Base-by-base conservation (phyloP, 2,797 vertebrate species). In the Momotus momota region DNA sequence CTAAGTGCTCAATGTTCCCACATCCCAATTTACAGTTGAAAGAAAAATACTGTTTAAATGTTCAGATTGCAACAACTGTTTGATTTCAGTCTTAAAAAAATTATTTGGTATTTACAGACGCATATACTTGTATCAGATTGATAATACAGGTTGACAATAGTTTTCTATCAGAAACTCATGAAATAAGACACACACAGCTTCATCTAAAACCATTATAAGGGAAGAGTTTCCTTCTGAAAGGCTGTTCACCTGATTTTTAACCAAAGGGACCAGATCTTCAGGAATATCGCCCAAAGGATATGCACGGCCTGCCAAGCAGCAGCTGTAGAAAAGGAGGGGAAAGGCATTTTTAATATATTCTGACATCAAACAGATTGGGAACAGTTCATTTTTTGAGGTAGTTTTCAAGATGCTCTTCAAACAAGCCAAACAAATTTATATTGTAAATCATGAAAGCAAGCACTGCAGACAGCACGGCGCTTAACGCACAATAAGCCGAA, bases 221-320 rank as follows among this genome's bases (percentile, higher is more conserved):
- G 5, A 16, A 31, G 33, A 58, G 33, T 2, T 60, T 33, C 29
- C 45, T 79, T 89, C 29, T 0, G 0, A 85, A 62, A 43, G n/a
- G 73, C 29, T 57, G 95, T 98, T 90, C 65, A 99, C 99, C 99
- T 99, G 99, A 92, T 99, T 99, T 98, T 99, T 99, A 90, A 99
- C 99, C 97, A 99, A 98, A 88, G 99, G 98, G 35, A 99, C 99
- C 64, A 99, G 98, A 94, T 99, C 99, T 98, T 99, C 99, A 70
- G 99, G 98, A 91, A 99, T 99, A 95, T 99, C 99, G 35, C 99
- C 99, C 29, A 99, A 91, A 1, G 99, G 99, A 96, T 99, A 99
- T 1, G 99, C 99, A 72, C 99, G 98, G 70, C 99, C 99, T 81
- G 99, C 99, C 91, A 99, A 98, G 96, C 99, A 99, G 91, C 99